Evolutionary conservation across 2,797 vertebrate genomes (phyloP).

Genomic region (Chaunax sp.): DNA sequence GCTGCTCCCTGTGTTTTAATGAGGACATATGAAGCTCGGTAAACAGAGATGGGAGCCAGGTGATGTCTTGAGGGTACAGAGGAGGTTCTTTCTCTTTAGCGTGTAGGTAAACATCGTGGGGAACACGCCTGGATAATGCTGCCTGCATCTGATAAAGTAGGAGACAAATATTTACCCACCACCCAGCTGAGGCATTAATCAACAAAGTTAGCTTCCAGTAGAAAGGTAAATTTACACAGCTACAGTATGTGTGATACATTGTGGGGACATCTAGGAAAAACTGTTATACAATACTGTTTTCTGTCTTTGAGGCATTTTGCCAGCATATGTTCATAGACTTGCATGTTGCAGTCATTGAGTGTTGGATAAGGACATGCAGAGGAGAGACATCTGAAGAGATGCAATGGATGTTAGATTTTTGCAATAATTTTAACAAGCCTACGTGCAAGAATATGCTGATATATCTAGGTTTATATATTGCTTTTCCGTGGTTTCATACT

Average conservation of each 20-base stretch:
- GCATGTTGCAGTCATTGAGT: slow-evolving; percentile 5
- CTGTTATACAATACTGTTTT: not conserved
- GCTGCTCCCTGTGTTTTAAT: slow-evolving; percentile 67
- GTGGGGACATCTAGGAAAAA: not conserved
- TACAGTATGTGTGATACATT: not conserved
- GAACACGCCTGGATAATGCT: slow-evolving; percentile 31
- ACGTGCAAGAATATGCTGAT: not conserved
- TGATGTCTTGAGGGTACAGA: slow-evolving; percentile 49
- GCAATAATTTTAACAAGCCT: slow-evolving; percentile 6
- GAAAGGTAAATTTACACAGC: not conserved
- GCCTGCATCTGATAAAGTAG: not conserved
- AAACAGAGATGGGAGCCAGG: slow-evolving; percentile 61
- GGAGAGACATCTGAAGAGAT: slow-evolving; percentile 18
- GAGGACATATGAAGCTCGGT: slow-evolving; percentile 59
- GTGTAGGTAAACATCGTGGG: slow-evolving; percentile 45
- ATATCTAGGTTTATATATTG: no score
- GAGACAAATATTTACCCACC: slow-evolving; percentile 60
- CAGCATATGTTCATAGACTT: slow-evolving; percentile 10
- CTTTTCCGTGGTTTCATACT: no score
- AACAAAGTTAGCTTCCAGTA: slow-evolving; percentile 22
- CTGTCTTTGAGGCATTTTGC: slow-evolving; percentile 3
- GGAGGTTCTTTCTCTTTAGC: slow-evolving; percentile 32
- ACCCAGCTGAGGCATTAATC: slow-evolving; percentile 22
- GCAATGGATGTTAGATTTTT: slow-evolving; percentile 24
- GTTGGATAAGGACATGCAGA: slow-evolving; percentile 14